These are phyloP conservation scores for Lepidurus couesii DNA, from an alignment of 1,140 invertebrate genomes.

Conservation along the genomic window DNA sequence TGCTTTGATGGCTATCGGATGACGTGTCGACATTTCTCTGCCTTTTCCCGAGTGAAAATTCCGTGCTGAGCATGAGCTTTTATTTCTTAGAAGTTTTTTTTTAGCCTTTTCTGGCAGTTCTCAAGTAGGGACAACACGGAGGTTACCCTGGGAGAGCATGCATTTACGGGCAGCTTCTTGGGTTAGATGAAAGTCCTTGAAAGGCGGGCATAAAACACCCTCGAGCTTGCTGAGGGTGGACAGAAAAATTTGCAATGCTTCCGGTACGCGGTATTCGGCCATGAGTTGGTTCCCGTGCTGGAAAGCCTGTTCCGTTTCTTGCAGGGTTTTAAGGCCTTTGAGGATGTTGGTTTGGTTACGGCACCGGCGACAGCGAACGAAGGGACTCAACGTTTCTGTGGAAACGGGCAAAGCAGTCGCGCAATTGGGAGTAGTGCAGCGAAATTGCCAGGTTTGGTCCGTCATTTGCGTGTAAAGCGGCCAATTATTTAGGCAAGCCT, in stretches of 20 bases:
- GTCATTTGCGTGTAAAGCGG: conserved; percentile 68
- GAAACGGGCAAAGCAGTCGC: conserved; percentile 36
- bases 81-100: background rate
- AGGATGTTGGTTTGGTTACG: conserved; percentile 43
- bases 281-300: conserved; percentile 58
- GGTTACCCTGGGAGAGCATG: conserved; percentile 61
- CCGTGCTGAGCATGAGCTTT: background rate
- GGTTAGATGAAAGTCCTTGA: conserved; percentile 71
- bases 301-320: conserved; percentile 64
- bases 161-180: conserved; percentile 72
- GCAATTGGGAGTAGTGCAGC: conserved; percentile 28
- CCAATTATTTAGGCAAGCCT: conserved; percentile 75
- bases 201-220: conserved; percentile 63
- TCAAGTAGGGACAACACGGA: background rate
- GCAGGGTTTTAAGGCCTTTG: conserved; percentile 61
- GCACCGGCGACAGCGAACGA: conserved; percentile 41
- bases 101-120: background rate
- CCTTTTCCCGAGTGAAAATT: too few species aligned
- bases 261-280: conserved; percentile 55
- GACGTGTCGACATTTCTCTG: background rate
- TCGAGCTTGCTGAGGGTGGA: conserved; percentile 64
- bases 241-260: conserved; percentile 62
- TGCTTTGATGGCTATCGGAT: background rate
- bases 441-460: conserved; percentile 29
- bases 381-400: conserved; percentile 38